phyloP scores from a whole-genome alignment of 2,797 vertebrate species.

The Amphiprion clarkii region DNA sequence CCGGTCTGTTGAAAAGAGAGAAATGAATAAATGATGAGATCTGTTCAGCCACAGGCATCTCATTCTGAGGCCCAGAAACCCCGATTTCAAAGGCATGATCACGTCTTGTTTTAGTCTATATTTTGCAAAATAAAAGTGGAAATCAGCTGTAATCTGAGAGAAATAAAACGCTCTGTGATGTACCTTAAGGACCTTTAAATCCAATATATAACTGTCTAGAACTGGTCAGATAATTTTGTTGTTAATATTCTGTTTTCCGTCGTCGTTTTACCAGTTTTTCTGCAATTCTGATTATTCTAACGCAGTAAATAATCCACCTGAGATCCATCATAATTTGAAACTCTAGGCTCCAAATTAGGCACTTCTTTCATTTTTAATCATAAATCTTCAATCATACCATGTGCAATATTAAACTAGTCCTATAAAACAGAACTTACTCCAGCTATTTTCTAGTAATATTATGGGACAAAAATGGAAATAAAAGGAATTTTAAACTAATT shows the following conservation, averaged over 20 bases:
- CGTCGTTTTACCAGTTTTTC: not conserved
- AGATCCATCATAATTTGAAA: not conserved
- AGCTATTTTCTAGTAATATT: conserved; percentile 18
- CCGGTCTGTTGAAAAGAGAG: conserved; percentile 8
- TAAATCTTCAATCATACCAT: conserved; percentile 11
- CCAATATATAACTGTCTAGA: no score
- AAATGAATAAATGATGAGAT: conserved; percentile 15
- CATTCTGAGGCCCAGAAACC: not conserved
- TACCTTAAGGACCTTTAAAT: not conserved
- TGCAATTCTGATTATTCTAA: not conserved
- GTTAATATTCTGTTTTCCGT: not conserved
- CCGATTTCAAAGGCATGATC: not conserved
- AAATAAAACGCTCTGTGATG: not conserved
- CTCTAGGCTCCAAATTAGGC: not conserved
- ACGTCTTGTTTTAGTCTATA: conserved; percentile 1
- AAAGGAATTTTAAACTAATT: not conserved
- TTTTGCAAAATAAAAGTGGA: conserved; percentile 2
- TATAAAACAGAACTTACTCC: conserved; percentile 5
- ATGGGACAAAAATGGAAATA: not conserved
- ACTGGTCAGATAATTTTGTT: no score
- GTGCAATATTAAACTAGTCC: conserved; percentile 6
- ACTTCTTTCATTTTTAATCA: conserved; percentile 26
- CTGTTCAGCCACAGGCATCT: not conserved
- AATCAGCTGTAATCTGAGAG: not conserved
- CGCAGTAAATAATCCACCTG: conserved; percentile 5